These are phyloP conservation scores for Pristionchus exspectatus DNA, from an alignment of 2,888 invertebrate genomes.

Conservation along the genomic window DNA sequence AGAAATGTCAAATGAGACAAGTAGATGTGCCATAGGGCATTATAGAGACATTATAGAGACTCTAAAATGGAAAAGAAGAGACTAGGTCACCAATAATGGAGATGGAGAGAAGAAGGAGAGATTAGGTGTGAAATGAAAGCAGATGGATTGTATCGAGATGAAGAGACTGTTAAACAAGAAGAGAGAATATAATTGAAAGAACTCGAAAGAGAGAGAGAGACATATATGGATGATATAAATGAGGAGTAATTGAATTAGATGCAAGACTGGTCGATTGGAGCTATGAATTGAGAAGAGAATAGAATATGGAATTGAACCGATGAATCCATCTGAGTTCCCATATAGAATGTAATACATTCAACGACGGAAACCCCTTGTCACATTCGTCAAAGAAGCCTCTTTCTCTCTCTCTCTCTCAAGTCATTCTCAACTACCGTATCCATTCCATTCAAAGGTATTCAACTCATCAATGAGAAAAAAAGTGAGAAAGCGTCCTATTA, in stretches of 20 bases:
- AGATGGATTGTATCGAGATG: not conserved
- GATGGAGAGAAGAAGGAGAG: conserved; percentile 1
- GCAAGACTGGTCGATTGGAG: conserved; percentile 12
- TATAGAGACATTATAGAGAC: not conserved
- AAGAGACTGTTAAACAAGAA: not conserved
- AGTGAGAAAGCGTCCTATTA: not conserved
- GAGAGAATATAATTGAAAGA: not conserved
- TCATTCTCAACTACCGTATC: conserved; percentile 8
- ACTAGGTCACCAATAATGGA: not conserved
- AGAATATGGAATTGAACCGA: not conserved
- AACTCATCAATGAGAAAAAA: not conserved
- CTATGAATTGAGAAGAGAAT: not conserved
- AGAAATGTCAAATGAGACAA: not conserved
- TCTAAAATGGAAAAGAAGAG: not conserved
- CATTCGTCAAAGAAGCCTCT: not conserved
- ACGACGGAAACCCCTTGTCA: conserved; percentile 5
- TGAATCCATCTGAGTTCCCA: not conserved
- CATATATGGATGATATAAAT: conserved; percentile 30
- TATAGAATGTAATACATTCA: not conserved
- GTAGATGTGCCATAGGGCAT: not conserved
- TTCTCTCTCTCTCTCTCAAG: not conserved
- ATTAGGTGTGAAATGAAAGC: not conserved
- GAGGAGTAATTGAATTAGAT: conserved; percentile 24
- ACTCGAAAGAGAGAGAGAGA: not conserved
- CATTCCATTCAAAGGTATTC: not conserved